A percentile compares a stretch with the other conserved stretches of the same genome.
These are phyloP conservation scores for Ciconia maguari DNA, from an alignment of 2,113 vertebrate species.

Conservation along the genomic window DNA sequence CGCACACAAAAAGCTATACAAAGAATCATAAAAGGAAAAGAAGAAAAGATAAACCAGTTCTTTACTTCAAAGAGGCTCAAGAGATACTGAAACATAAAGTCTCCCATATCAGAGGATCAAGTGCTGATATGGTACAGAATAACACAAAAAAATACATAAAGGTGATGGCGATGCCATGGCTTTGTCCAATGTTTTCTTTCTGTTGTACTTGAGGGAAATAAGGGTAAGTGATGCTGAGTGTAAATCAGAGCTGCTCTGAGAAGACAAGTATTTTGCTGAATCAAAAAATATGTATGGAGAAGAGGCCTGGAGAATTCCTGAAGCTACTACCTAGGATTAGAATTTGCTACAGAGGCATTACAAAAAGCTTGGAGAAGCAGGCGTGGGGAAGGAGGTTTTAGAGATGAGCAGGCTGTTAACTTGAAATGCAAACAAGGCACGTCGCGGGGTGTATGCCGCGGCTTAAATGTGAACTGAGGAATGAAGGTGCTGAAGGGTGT, in stretches of 20 bases:
- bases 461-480: background rate
- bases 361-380: background rate
- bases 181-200: background rate
- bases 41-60: background rate
- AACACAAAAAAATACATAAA: background rate
- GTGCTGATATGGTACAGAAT: background rate
- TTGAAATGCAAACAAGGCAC: background rate
- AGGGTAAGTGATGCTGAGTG: background rate
- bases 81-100: background rate
- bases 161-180: background rate
- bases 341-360: background rate
- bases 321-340: background rate
- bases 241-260: background rate
- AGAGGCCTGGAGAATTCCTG: background rate
- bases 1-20: background rate
- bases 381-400: background rate
- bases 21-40: background rate
- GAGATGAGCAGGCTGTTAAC: background rate
- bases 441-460: fast-evolving
- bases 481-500: background rate
- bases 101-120: background rate
- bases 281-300: background rate
- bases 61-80: background rate
- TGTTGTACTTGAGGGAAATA: background rate
- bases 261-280: background rate